Base-by-base conservation (phyloP, 2,797 vertebrate species). In the Acanthurus lineatus region DNA sequence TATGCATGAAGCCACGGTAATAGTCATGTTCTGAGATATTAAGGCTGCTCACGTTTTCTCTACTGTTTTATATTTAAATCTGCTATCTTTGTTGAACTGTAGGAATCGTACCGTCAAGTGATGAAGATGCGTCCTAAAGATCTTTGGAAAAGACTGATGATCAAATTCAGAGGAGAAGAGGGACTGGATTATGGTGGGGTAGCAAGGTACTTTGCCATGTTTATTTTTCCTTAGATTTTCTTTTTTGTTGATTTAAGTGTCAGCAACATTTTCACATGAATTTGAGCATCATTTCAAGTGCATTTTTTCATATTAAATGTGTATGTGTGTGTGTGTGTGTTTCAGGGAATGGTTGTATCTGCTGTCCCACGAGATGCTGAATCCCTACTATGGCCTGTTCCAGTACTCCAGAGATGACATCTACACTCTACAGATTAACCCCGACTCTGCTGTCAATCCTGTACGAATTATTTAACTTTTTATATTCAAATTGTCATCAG, bases 91-190 rank as follows among this genome's bases (percentile, higher is more conserved):
- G 20, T 15, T 32, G 47, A 59, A 7, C 44, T 86, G 51, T 86
- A 99, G 98, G 98, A 99, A 86, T 99, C 98, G 1, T 99, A 99
- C 85, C 96, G 98, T 71, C 98, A 99, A 88, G 98, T 99, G 91
- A 99, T 99, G 98, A 99, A 99, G 95, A 99, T 99, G 98, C 97
- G 98, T 91, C 98, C 98, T 17, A 99, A 99, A 92, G 98, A 99
- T 90, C 90, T 99, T 62, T 99, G 97, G 98, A 99, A 99, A 88
- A 96, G 98, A 94, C 94, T 99, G 65, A 99, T 99, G 98, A 98
- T 99, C 91, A 99, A 99, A 91, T 99, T 99, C 70, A 96, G 98
- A 85, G 98, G 97, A 65, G 98, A 99, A 90, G 98, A 99, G 91
- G 98, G 98, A n/a, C 96, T 99, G 2, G 98, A 99, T 76, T 99